Percentiles rank a stretch among this genome's conserved stretches.
Conservation (phyloP, 1,140 invertebrate species). For the Heliconius himera region DNA sequence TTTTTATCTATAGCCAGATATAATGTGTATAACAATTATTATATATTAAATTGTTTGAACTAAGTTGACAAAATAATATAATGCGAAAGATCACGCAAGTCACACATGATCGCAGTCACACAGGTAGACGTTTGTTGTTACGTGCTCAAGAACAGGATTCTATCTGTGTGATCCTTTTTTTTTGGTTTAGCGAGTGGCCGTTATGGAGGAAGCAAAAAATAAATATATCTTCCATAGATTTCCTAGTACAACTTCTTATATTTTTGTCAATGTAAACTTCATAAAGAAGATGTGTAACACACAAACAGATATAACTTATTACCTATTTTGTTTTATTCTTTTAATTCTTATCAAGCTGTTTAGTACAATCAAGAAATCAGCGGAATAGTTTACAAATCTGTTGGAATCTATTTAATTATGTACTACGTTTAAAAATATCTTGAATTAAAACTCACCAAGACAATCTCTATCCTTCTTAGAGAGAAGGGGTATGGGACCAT, state of each 20-base stretch:
- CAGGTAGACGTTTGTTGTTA: conserved; percentile 63
- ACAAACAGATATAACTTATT: background rate
- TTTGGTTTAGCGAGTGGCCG: conserved; percentile 62
- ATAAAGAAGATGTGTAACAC: background rate
- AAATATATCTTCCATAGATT: conserved; percentile 30
- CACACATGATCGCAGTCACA: conserved; percentile 66
- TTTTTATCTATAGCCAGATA: background rate
- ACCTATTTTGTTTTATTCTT: background rate
- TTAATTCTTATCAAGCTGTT: background rate
- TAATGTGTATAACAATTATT: background rate
- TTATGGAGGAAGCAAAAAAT: conserved; percentile 69
- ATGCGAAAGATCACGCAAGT: conserved; percentile 60
- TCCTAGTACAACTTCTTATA: too few species aligned
- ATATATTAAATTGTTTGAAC: background rate
- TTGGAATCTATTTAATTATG: background rate
- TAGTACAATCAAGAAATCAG: too few species aligned
- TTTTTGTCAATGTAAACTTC: background rate
- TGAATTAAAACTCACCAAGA: conserved; percentile 56
- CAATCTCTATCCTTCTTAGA: conserved; percentile 82
- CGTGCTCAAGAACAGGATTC: conserved; percentile 66
- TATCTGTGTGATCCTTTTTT: conserved; percentile 65
- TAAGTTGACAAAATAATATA: conserved; percentile 41
- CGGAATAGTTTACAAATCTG: too few species aligned
- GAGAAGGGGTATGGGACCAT: conserved; percentile 83
- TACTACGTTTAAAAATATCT: background rate